These are phyloP conservation scores for Microctenopoma lineatum DNA, from an alignment of 2,797 vertebrate species.

Conservation along the genomic window DNA sequence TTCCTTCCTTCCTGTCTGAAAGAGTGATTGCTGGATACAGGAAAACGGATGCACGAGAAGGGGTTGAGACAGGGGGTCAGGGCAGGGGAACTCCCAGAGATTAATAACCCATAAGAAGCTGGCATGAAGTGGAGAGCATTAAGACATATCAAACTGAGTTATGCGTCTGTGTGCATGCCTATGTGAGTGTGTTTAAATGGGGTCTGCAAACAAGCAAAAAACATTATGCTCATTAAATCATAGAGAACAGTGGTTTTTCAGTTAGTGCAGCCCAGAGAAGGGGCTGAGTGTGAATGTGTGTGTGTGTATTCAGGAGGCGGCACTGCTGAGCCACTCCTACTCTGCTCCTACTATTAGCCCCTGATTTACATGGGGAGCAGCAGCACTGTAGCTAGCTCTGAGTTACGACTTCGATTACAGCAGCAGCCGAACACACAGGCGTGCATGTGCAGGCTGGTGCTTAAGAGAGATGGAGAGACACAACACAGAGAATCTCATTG, in stretches of 20 bases:
- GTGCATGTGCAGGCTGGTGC: slow-evolving; percentile 22
- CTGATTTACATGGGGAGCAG: slow-evolving; percentile 77
- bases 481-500: slow-evolving; percentile 67
- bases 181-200: slow-evolving; percentile 30
- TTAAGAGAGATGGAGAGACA: slow-evolving; percentile 60
- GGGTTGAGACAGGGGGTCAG: slow-evolving; percentile 52
- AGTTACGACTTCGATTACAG: slow-evolving; percentile 82
- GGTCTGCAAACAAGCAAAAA: slow-evolving; percentile 65
- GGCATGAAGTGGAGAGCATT: slow-evolving; percentile 43
- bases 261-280: slow-evolving; percentile 37
- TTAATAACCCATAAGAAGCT: slow-evolving; percentile 58
- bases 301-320: slow-evolving; percentile 39
- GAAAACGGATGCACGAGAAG: slow-evolving; percentile 38
- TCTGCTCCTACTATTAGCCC: slow-evolving; percentile 66
- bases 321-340: slow-evolving; percentile 38
- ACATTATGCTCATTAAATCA: slow-evolving; percentile 67
- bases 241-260: slow-evolving; percentile 55
- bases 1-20: slow-evolving; percentile 44
- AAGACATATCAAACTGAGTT: slow-evolving; percentile 53
- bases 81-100: slow-evolving; percentile 58
- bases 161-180: slow-evolving; percentile 7
- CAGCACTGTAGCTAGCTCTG: slow-evolving; percentile 67
- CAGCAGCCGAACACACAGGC: slow-evolving; percentile 54
- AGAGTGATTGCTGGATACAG: slow-evolving; percentile 48
- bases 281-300: slow-evolving; percentile 5